Percentiles rank a stretch among this genome's conserved stretches.
Evolutionary conservation across 2,888 invertebrate species (phyloP).

Genomic region (Eupithecia pulchellata): DNA sequence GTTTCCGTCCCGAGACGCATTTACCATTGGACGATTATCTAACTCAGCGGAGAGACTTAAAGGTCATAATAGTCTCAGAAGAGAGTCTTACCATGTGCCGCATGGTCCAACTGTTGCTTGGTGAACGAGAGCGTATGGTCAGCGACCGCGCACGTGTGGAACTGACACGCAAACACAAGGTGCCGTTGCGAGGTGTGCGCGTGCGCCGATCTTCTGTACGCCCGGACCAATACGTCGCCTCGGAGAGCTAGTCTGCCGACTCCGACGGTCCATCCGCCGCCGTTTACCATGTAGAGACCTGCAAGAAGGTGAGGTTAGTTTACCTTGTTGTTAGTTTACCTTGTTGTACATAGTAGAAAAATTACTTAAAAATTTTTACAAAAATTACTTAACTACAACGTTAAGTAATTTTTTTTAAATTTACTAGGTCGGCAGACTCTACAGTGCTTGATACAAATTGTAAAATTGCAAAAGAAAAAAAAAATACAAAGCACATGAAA

Average conservation of each 20-base stretch:
- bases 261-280: constrained; percentile 87
- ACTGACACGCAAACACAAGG: constrained; percentile 94
- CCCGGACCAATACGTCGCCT: constrained; percentile 96
- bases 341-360: no score
- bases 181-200: constrained; percentile 82
- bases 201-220: constrained; percentile 89
- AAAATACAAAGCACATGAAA: no score
- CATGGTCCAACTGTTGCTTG: constrained; percentile 94
- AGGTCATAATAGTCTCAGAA: neutral
- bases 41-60: no score
- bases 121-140: constrained; percentile 94
- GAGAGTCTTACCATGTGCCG: constrained; percentile 87
- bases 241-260: constrained; percentile 89
- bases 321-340: no score
- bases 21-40: neutral
- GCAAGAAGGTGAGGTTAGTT: constrained; percentile 39
- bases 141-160: constrained; percentile 96
- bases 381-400: no score
- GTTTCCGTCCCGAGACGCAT: no score
- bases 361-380: no score
- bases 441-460: no score
- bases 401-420: no score
- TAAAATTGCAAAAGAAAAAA: no score
- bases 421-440: no score
- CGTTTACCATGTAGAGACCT: constrained; percentile 90